phyloP scores from a whole-genome alignment of 2,797 vertebrate species.

The Hephaestus fuliginosus region DNA sequence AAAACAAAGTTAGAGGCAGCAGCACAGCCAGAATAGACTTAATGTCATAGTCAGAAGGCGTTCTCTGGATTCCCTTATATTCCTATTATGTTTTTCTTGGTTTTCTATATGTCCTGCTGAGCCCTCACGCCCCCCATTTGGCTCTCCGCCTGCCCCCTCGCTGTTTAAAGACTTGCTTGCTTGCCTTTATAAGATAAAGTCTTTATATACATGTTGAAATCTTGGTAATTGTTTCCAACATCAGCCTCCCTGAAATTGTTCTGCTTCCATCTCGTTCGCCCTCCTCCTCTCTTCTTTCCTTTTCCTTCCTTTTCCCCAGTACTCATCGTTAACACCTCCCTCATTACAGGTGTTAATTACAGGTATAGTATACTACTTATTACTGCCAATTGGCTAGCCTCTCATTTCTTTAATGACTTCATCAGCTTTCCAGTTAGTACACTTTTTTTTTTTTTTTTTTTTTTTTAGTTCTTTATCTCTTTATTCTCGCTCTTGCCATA shows the following conservation, averaged over 20 bases:
- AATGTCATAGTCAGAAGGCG: neutral
- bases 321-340: constrained; percentile 65
- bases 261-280: constrained; percentile 25
- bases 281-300: constrained; percentile 18
- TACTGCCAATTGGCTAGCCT: constrained; percentile 57
- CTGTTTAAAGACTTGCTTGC: constrained; percentile 36
- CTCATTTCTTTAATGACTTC: constrained; percentile 46
- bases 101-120: constrained; percentile 42
- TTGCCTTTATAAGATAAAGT: constrained; percentile 47
- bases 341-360: constrained; percentile 78
- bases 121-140: constrained; percentile 10
- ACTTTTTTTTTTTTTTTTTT: neutral
- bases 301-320: constrained; percentile 18
- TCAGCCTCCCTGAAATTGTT: constrained; percentile 29
- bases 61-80: constrained; percentile 32
- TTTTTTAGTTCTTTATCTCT: constrained; percentile 25
- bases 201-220: constrained; percentile 45
- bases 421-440: constrained; percentile 38
- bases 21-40: constrained; percentile 17
- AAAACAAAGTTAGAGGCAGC: constrained; percentile 1
- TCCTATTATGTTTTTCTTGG: constrained; percentile 15
- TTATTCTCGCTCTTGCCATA: constrained; percentile 46
- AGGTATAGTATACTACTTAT: constrained; percentile 65
- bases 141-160: constrained; percentile 13
- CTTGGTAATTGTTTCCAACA: constrained; percentile 51